These are phyloP conservation scores for Lasioglossum oenotherae DNA, from an alignment of 2,888 invertebrate genomes.

Conservation along the genomic window DNA sequence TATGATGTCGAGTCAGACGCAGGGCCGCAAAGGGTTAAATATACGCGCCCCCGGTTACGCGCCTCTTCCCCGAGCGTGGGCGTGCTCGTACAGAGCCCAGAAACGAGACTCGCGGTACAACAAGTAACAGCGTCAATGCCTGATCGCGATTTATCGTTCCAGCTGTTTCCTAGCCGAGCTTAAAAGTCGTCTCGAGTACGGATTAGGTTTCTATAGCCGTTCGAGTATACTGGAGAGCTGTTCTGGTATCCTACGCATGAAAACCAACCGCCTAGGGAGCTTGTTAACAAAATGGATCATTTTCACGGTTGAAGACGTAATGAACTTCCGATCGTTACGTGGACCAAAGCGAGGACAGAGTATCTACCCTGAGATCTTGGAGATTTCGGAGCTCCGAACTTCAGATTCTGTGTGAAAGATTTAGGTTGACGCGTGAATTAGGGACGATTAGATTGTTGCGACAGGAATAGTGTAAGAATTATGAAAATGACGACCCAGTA, in stretches of 20 bases:
- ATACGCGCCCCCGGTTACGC: slow-evolving; percentile 71
- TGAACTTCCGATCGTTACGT: slow-evolving; percentile 18
- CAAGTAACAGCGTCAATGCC: slow-evolving; percentile 44
- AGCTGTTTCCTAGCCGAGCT: background rate
- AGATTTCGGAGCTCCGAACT: background rate
- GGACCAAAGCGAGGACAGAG: background rate
- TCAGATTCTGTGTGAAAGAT: background rate
- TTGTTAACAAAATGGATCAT: slow-evolving; percentile 1
- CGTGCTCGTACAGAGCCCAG: slow-evolving; percentile 30
- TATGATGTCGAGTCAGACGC: background rate
- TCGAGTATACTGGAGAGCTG: background rate
- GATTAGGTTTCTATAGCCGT: slow-evolving; percentile 43
- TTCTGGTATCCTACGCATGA: background rate
- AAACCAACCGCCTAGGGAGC: background rate
- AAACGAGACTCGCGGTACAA: slow-evolving; percentile 48
- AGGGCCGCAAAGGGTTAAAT: slow-evolving; percentile 62
- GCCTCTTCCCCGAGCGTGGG: slow-evolving; percentile 47
- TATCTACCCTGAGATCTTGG: background rate
- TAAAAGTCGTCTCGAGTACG: slow-evolving; percentile 24
- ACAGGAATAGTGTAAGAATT: too few relatives aligned
- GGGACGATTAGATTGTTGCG: too few relatives aligned
- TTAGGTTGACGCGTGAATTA: too few relatives aligned
- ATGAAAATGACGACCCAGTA: too few relatives aligned
- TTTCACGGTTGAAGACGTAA: background rate
- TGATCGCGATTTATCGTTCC: slow-evolving; percentile 46